Evolutionary conservation across 2,113 vertebrate genomes (phyloP), one percentile per base, ranked within the genome.

Genomic region (Peromyscus maniculatus): DNA sequence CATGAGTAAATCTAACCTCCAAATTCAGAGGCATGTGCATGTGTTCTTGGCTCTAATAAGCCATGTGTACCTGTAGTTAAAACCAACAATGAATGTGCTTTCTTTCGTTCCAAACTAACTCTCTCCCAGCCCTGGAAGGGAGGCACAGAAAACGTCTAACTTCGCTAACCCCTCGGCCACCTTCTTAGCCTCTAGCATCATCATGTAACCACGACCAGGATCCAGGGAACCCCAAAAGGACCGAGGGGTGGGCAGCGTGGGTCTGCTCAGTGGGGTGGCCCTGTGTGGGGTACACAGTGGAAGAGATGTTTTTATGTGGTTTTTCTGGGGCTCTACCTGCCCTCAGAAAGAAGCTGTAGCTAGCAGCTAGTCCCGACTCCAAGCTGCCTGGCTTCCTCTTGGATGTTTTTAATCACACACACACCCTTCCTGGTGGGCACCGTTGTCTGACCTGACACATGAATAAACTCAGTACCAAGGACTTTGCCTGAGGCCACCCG

Each of bases 211-310:
- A 0, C 3, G 1, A 1, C 13, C 16, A 57, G 92, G 82, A 8
- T 8, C 10, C 0, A 5, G 4, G 64, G 46, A 7, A 9, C 71
- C 1, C 17, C 16, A n/a, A 57, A 71, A 5, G 0, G 0, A 8
- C 66, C 24, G 1, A 31, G 1, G 24, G 55, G 71, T 28, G 24
- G 5, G 69, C 24, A 3, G 31, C 12, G 6, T 1, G 33, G 13
- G 26, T 71, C 87, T 57, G 11, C 5, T 79, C 36, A 3, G 57
- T 11, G 0, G 31, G 19, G 43, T 8, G 15, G 57, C 33, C n/a
- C 33, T 43, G 7, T 24, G 21, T 11, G 22, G 26, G 8, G 49
- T 22, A 5, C 17, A 72, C 16, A 6, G 39, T 10, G 39, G 15
- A 74, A 57, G 88, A 66, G 7, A 69, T 16, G 59, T 28, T 46